Base-by-base conservation (phyloP, 2,888 invertebrate species). In the Melanotus villosus region DNA sequence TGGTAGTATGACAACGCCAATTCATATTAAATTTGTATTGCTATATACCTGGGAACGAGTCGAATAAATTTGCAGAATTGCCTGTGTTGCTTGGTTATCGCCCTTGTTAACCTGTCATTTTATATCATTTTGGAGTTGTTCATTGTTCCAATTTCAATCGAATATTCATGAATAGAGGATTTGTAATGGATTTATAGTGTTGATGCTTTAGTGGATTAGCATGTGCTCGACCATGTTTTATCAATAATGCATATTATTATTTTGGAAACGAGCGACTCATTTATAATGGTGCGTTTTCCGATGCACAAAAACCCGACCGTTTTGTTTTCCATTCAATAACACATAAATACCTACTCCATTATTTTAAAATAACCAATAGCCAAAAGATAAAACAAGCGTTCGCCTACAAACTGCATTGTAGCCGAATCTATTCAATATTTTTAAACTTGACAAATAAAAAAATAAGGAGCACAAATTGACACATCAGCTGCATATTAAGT, bases 161-260 rank as follows among this genome's bases (percentile, higher is more conserved):
- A 66, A 70, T 70, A 70, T 70, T 70, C 70, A 66, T 70, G 70
- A 70, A 70, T 70, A 58, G 58, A 52, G 58, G 59, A 70, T 70
- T 70, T 66, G 66, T 66, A 70, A 70, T 70, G 70, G 66, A 70
- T 70, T 70, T 70, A 66, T 66, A 66, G 60, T 70, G 70, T 66
- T 70, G 56, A 66, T 66, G 70, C 58, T 70, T 52, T 54, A 70
- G 56, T 54, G 47, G 57, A 70, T 70, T 70, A 66, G 63, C 69
- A 65, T 65, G 56, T 65, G 65, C 65, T 68, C 50, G 63, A 43
- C 56, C 57, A 50, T 63, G 57, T 68, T 68, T 58, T 58, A 68
- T 57, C 38, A 68, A 63, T 68, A 62, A 63, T 57, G 45, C 62
- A 38, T 43, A 38, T 58, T 54, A 66, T 66, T 66, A 66, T 60